Percentiles rank a stretch among this genome's conserved stretches.
phyloP scores from a whole-genome alignment of 1,140 invertebrate genomes.

The Littorina saxatilis region DNA sequence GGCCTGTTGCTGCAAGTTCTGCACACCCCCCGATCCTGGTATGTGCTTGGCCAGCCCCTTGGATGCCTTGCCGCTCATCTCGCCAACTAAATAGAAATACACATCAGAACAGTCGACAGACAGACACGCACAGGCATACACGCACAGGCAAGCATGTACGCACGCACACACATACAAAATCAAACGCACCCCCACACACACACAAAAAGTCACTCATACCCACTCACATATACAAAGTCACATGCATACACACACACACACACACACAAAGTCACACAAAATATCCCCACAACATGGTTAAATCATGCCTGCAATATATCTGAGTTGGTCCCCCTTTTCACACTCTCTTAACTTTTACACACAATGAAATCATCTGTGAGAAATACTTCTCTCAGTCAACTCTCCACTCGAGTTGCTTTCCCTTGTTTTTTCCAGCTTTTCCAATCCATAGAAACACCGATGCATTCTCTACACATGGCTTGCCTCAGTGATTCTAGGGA shows the following conservation, averaged over 20 bases:
- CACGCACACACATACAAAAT: neutral
- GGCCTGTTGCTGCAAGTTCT: conserved; percentile 79
- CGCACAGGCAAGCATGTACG: neutral
- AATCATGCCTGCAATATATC: no score
- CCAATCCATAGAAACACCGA: no score
- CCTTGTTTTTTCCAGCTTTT: no score
- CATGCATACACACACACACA: conserved; percentile 20
- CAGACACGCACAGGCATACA: no score
- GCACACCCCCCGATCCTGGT: conserved; percentile 84
- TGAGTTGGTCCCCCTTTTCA: no score
- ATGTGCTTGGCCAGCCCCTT: conserved; percentile 92
- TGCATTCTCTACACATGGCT: no score
- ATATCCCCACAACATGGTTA: no score
- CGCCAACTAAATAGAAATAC: conserved; percentile 86
- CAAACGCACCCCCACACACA: neutral
- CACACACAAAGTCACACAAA: conserved; percentile 15
- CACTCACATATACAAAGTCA: neutral
- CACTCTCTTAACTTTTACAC: no score
- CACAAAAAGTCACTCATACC: neutral
- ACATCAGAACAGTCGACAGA: neutral
- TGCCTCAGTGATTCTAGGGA: no score
- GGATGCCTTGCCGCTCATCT: conserved; percentile 91
- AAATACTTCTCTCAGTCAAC: no score
- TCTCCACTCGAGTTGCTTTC: no score
- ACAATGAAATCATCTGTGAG: no score